Conservation (phyloP, 1,140 invertebrate genomes). For the Megalonaias nervosa region DNA sequence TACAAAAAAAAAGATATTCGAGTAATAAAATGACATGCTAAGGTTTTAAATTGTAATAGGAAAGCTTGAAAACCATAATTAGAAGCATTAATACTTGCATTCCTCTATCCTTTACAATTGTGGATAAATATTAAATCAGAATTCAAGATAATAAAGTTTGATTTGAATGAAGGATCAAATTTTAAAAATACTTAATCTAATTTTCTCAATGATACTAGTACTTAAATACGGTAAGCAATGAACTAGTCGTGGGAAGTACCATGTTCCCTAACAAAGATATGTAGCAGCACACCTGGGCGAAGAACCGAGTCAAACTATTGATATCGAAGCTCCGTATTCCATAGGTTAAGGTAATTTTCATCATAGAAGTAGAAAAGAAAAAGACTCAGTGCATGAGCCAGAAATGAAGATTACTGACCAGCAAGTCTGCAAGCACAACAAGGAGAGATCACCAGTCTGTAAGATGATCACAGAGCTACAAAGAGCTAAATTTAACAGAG, state of each 20-base stretch:
- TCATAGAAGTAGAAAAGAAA: not conserved
- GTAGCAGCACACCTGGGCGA: constrained; percentile 20
- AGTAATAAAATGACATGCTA: too few relatives aligned
- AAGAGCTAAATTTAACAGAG: not conserved
- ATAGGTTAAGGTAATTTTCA: not conserved
- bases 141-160: too few relatives aligned
- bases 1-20: too few relatives aligned
- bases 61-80: too few relatives aligned
- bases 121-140: too few relatives aligned
- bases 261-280: constrained; percentile 28
- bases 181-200: too few relatives aligned
- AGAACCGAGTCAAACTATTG: not conserved
- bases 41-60: too few relatives aligned
- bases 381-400: not conserved
- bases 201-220: too few relatives aligned
- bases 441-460: constrained; percentile 15
- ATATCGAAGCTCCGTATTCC: constrained; percentile 4
- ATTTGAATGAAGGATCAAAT: too few relatives aligned
- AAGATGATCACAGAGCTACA: constrained; percentile 9
- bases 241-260: constrained; percentile 3
- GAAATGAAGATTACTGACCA: constrained; percentile 11
- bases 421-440: constrained; percentile 6
- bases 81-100: too few relatives aligned
- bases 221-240: not conserved
- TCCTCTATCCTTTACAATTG: too few relatives aligned